Conservation (phyloP, 2,113 vertebrate species). For the Turdus rufiventris region DNA sequence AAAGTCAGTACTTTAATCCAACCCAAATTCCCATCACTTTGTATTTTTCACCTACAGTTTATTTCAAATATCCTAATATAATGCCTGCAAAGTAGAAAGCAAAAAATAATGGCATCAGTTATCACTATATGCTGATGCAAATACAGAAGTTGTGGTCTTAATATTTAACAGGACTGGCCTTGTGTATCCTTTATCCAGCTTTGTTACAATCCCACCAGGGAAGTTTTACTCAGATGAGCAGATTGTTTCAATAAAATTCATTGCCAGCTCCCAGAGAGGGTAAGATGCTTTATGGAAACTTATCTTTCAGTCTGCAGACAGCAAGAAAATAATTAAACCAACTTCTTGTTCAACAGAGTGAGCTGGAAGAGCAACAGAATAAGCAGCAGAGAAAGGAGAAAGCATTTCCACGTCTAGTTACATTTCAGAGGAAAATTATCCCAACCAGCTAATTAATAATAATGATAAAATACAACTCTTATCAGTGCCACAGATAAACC, state of each 20-base stretch:
- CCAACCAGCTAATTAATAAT: not conserved
- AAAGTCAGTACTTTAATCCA: not conserved
- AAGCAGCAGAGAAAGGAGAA: not conserved
- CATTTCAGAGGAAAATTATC: not conserved
- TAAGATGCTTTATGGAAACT: constrained; percentile 14
- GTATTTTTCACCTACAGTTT: not conserved
- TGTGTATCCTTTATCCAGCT: not conserved
- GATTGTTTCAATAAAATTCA: constrained; percentile 17
- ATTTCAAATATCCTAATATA: not conserved
- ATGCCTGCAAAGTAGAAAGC: not conserved
- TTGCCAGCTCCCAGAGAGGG: not conserved
- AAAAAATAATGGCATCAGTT: not conserved
- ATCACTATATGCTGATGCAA: not conserved
- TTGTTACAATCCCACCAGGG: not conserved
- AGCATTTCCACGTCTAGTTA: not conserved
- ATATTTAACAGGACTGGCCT: not conserved
- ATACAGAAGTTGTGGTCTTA: not conserved
- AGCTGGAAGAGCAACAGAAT: not conserved
- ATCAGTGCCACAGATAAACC: not conserved
- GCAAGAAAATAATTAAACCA: constrained; percentile 16
- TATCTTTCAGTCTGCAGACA: not conserved
- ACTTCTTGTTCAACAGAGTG: not conserved
- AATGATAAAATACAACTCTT: not conserved
- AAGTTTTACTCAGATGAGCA: not conserved
- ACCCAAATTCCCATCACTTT: not conserved